Base-by-base conservation (phyloP, 2,888 invertebrate genomes). In the Drosophila fulvimacula region DNA sequence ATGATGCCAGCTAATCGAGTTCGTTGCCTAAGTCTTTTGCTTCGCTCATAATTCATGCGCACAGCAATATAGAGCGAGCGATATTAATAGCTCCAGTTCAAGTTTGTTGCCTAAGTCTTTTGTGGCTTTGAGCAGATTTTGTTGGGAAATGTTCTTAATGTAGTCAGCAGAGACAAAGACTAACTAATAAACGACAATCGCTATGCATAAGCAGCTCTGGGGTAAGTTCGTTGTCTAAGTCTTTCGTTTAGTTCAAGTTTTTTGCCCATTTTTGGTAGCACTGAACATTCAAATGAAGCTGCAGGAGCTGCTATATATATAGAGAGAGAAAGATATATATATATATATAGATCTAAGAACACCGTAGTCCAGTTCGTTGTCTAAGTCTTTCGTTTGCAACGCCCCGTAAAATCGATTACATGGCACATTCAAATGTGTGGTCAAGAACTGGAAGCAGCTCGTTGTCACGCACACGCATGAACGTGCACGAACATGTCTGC, bases 91-190 rank as follows among this genome's bases (percentile, higher is more conserved):
- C 32, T 32, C 9, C 13, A 17, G 64, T 57, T 58, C 76, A 73
- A 72, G 86, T 83, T 85, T 58, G 84, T 81, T 79, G 84, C 79
- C 73, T 79, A 77, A 84, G 82, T 84, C 84, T 85, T 84, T 85
- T 85, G 84, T 85, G 79, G 5, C 11, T 11, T 27, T 11, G 11
- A 13, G n/a, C 11, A 4, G 27, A 46, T 46, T 24, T 44, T 5
- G 24, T 27, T 46, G 24, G 24, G 7, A 46, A 27, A 11, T 10
- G 10, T 48, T 30, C 48, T 17, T 11, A 27, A 27, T 27, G 27
- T 27, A 10, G 30, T 11, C 30, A 5, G 5, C 2, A 17, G 11
- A 46, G 1, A n/a, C 11, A 46, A 27, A n/a, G 10, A 10, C 27
- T 27, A 30, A 48, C 11, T 30, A 27, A n/a, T 11, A n/a, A 46